A percentile compares a stretch with the other conserved stretches of the same genome.
These are phyloP conservation scores for Phengaris arion DNA, from an alignment of 2,888 invertebrate species.

Conservation along the genomic window DNA sequence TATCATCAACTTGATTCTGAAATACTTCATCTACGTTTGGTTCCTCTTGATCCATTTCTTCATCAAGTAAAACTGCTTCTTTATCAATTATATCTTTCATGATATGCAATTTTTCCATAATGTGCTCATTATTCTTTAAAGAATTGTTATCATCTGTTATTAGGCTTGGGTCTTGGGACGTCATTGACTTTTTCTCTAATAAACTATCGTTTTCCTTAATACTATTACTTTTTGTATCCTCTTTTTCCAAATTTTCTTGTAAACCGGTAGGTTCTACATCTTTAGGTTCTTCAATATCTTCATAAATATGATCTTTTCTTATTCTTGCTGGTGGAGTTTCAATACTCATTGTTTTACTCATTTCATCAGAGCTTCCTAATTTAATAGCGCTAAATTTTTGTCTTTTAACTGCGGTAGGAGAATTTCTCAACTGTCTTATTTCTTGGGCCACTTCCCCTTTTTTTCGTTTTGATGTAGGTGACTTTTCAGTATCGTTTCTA, in stretches of 20 bases:
- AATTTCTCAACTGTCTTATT: conserved; percentile 80
- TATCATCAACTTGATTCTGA: conserved; percentile 66
- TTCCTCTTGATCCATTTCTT: conserved; percentile 67
- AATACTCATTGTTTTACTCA: conserved; percentile 68
- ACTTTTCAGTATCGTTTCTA: conserved; percentile 64
- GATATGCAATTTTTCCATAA: conserved; percentile 72
- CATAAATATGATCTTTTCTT: conserved; percentile 81
- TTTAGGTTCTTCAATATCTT: conserved; percentile 78
- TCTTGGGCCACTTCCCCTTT: conserved; percentile 79
- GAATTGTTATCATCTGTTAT: conserved; percentile 59
- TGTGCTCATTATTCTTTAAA: conserved; percentile 60
- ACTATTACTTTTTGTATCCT: conserved; percentile 54
- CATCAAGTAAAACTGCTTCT: conserved; percentile 62
- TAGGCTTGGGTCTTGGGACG: conserved; percentile 73
- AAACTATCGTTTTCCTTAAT: conserved; percentile 72
- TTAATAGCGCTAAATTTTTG: conserved; percentile 75
- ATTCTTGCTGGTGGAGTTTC: conserved; percentile 72
- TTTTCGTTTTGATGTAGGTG: conserved; percentile 62
- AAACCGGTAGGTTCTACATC: conserved; percentile 58
- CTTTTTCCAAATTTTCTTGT: conserved; percentile 56
- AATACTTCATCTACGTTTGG: conserved; percentile 70
- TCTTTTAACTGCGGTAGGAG: conserved; percentile 80
- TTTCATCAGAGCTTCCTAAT: conserved; percentile 73
- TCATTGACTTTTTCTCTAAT: conserved; percentile 65
- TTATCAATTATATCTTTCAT: conserved; percentile 52